Evolutionary conservation across 1,140 invertebrate species (phyloP), one percentile per base, ranked within the genome.

Genomic region (Pseudomyrmex concolor): DNA sequence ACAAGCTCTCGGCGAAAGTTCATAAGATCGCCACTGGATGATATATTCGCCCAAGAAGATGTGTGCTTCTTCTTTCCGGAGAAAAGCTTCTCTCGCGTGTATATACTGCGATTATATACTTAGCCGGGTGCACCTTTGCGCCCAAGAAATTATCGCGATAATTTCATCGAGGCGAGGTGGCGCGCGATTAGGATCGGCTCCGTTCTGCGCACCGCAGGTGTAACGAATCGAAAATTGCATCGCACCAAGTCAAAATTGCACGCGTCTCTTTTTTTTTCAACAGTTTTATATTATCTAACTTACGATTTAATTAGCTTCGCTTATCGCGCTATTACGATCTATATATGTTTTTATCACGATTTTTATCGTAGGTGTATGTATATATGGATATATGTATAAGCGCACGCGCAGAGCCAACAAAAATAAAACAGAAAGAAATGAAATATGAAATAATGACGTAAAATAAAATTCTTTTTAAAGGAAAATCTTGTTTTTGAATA

Each of bases 21-120:
- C 85, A 67, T 66, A 77, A 87, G 84, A 71, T 87, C 84, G 54
- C 51, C 78, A 54, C 63, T 43, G 59, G 64, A 64, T 86, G 77
- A 86, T 86, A 83, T 64, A 86, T 76, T 51, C 71, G 63, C 80
- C 34, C 54, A n/a, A 55, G 54, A 19, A 77, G 62, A 71, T 71
- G 66, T 66, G 51, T 66, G 51, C 66, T 80, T 70, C 73, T 76
- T 76, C 66, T 80, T 80, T 80, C 76, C 66, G 64, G 43, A 59
- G 54, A 8, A 80, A 80, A 71, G 54, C 54, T 59, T 66, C 13
- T 12, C 15, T 43, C 13, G 15, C 9, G 62, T 66, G 66, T 54
- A 78, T 51, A 7, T 34, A 34, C 76, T 78, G 64, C 76, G 76
- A 80, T 80, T 80, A 80, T 80, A 80, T 80, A 80, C 76, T 80